These are phyloP conservation scores for Pseudomyrmex cubaensis DNA, from an alignment of 1,140 invertebrate genomes.

Conservation along the genomic window DNA sequence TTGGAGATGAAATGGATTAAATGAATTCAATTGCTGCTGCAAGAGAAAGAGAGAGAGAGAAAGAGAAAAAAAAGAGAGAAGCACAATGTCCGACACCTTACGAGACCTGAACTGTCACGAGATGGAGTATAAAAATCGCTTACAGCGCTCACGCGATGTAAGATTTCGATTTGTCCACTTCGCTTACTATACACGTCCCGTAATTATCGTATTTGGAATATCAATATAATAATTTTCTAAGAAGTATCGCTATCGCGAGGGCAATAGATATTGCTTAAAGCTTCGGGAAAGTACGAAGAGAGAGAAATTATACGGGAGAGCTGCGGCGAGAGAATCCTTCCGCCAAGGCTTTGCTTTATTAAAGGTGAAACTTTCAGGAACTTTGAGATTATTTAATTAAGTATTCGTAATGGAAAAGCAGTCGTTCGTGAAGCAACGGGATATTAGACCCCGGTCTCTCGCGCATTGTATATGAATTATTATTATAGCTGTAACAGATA, in stretches of 20 bases:
- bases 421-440: constrained; percentile 64
- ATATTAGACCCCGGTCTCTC: constrained; percentile 60
- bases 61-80: neutral
- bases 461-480: constrained; percentile 62
- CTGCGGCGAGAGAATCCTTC: constrained; percentile 6
- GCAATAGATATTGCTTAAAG: constrained; percentile 21
- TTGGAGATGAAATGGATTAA: constrained; percentile 73
- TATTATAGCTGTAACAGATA: constrained; percentile 58
- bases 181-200: constrained; percentile 32
- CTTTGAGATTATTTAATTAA: constrained; percentile 71
- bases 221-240: neutral
- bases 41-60: neutral
- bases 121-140: neutral
- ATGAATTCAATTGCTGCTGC: constrained; percentile 66
- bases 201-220: constrained; percentile 13
- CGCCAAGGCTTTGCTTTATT: constrained; percentile 40
- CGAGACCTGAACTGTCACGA: constrained; percentile 8
- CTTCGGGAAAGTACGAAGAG: constrained; percentile 40
- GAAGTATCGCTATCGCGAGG: constrained; percentile 22
- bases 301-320: constrained; percentile 65
- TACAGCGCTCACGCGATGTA: neutral
- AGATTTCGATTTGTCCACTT: constrained; percentile 3
- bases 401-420: constrained; percentile 68
- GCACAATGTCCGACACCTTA: constrained; percentile 16
- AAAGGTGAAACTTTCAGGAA: constrained; percentile 60